Base-by-base conservation (phyloP, 2,888 invertebrate genomes). In the Sminthurides aquaticus region DNA sequence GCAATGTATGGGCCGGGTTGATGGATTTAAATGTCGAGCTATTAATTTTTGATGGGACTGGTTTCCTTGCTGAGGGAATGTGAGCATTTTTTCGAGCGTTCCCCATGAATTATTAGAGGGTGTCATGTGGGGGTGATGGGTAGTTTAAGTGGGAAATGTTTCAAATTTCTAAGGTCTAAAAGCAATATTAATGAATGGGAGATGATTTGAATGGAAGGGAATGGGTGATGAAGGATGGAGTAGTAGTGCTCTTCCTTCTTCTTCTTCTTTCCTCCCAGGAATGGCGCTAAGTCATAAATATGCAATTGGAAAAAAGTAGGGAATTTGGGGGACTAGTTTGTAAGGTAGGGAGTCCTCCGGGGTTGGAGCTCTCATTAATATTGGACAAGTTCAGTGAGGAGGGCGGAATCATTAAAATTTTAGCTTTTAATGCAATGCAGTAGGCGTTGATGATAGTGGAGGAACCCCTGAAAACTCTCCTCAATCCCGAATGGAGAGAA, bases 371-470 rank as follows among this genome's bases (percentile, higher is more conserved):
- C 61, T 15, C 57, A 57, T 57, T 63, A 58, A 56, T 59, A 54
- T 64, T 28, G 49, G 24, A 56, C 29, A 20, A 43, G 20, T 27
- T n/a, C 27, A 24, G 15, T 22, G 55, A 43, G 49, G 52, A 20
- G 49, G 49, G 55, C 48, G 49, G 49, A 27, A 57, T 64, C 28
- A 43, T 59, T 28, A 24, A 57, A 26, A 58, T 60, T 63, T 55
- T 58, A 63, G 27, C 49, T 67, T 65, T 65, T 60, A 64, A 64
- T 66, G 54, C 61, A 66, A 64, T 61, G 64, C 63, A 65, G 60
- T 57, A 65, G 65, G 59, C 57, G 60, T 64, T 60, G 65, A 67
- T 65, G 34, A 22, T 29, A 52, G 34, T 49, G 26, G n/a, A n/a
- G n/a, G n/a, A n/a, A n/a, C n/a, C n/a, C n/a, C n/a, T n/a, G n/a